A percentile compares a stretch with the other conserved stretches of the same genome.
These are phyloP conservation scores for Xanthorhoe spadicearia DNA, from an alignment of 2,888 invertebrate species.

Conservation along the genomic window DNA sequence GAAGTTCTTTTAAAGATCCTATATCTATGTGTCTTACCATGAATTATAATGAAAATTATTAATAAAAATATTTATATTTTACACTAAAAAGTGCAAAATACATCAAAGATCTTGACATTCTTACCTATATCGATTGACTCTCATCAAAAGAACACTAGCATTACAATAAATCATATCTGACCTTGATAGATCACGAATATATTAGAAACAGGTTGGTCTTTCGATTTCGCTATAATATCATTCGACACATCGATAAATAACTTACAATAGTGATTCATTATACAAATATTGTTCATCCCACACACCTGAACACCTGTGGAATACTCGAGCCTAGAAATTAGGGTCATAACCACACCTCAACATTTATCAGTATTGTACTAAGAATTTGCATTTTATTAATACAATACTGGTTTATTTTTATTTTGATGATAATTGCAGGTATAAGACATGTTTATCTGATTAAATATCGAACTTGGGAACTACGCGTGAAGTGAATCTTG, in stretches of 20 bases:
- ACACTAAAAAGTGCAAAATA: neutral
- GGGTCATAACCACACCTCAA: slow-evolving; percentile 18
- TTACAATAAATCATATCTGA: slow-evolving; percentile 26
- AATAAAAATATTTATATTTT: neutral
- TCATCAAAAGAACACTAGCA: slow-evolving; percentile 4
- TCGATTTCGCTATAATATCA: slow-evolving; percentile 18
- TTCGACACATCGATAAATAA: slow-evolving; percentile 18
- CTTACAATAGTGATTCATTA: slow-evolving; percentile 15
- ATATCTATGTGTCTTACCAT: no score
- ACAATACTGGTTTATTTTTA: neutral
- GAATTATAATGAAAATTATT: no score
- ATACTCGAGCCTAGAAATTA: slow-evolving; percentile 15
- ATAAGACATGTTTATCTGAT: no score
- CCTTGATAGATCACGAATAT: slow-evolving; percentile 34
- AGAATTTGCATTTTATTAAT: neutral
- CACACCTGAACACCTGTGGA: slow-evolving; percentile 19
- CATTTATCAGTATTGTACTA: slow-evolving; percentile 5
- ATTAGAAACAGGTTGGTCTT: slow-evolving; percentile 30
- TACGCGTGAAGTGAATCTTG: no score
- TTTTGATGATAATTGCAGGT: no score
- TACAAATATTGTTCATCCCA: slow-evolving; percentile 14
- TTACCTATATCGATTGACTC: slow-evolving; percentile 7
- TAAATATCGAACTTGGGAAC: no score
- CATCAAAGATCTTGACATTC: slow-evolving; percentile 22
- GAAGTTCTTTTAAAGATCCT: no score